These are phyloP conservation scores for Scaeva pyrastri DNA, from an alignment of 2,888 invertebrate genomes.

Conservation along the genomic window DNA sequence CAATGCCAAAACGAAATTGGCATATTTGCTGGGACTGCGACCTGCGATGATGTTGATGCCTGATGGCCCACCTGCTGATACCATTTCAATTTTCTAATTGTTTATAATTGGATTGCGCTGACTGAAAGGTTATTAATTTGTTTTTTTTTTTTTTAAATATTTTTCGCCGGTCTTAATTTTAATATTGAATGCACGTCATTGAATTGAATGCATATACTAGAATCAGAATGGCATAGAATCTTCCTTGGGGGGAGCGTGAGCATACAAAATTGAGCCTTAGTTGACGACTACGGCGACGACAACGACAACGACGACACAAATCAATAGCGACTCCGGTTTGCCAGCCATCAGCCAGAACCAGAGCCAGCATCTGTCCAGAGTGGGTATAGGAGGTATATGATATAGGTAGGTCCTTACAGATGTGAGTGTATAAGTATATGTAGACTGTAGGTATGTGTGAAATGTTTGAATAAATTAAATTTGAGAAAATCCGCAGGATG, in stretches of 20 bases:
- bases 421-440: constrained; percentile 66
- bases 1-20: constrained; percentile 35
- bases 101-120: constrained; percentile 42
- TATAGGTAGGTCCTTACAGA: not conserved
- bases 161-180: not conserved
- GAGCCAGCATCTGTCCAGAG: constrained; percentile 64
- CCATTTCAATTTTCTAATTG: constrained; percentile 59
- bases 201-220: constrained; percentile 48
- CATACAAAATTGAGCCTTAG: constrained; percentile 23
- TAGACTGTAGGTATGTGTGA: constrained; percentile 57
- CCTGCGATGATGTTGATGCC: too few relatives aligned
- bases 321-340: constrained; percentile 68
- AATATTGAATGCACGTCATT: constrained; percentile 56
- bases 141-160: constrained; percentile 44
- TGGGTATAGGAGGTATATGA: not conserved
- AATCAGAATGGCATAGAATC: constrained; percentile 8
- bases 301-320: constrained; percentile 48
- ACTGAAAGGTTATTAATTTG: constrained; percentile 38
- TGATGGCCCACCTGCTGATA: constrained; percentile 64
- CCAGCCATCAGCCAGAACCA: too few relatives aligned
- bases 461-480: constrained; percentile 83
- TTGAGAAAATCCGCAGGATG: constrained; percentile 83
- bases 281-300: not conserved
- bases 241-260: constrained; percentile 46
- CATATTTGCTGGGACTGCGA: constrained; percentile 8